Evolutionary conservation across 2,888 invertebrate species (phyloP), one percentile per base, ranked within the genome.

Genomic region (Marasmarcha lunaedactyla): DNA sequence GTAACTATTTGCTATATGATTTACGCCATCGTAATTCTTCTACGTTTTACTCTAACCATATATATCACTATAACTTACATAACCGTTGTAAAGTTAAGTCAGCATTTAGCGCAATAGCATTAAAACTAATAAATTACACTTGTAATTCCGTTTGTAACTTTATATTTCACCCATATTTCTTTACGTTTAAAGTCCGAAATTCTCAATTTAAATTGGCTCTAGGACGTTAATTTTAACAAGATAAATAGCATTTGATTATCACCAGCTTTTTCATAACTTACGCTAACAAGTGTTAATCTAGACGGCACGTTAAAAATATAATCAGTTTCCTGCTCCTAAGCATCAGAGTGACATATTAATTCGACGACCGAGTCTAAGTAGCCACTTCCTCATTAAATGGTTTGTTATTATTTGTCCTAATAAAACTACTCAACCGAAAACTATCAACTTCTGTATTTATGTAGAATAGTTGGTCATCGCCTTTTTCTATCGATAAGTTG

Each of bases 291-390:
- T 57, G 51, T 59, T 70, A 74, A 78, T 78, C 74, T 70, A 76
- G 73, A 59, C 63, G 67, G 66, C 70, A 63, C 65, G 61, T 71
- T 74, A 72, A 71, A 59, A 69, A 71, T 68, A 76, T 69, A 59
- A 63, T 69, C 54, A 54, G 63, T 68, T 77, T 76, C 77, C 77
- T 73, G 77, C 59, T 63, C 55, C 53, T 63, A 60, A 59, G 60
- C 66, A 72, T 77, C 74, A 59, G 71, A 76, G 69, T 71, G 77
- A 71, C 69, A 67, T 71, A 67, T 74, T 74, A 77, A 77, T 76
- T 72, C 63, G 60, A 63, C 54, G 56, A 60, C 49, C 52, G 54
- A 53, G 59, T 57, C 52, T 73, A 83, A 81, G 79, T 77, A 79
- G 71, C 49, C 52, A 73, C 77, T 74, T 83, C 83, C 83, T 83